Conservation (phyloP, 2,797 vertebrate species). For the Aulostomus chinensis region DNA sequence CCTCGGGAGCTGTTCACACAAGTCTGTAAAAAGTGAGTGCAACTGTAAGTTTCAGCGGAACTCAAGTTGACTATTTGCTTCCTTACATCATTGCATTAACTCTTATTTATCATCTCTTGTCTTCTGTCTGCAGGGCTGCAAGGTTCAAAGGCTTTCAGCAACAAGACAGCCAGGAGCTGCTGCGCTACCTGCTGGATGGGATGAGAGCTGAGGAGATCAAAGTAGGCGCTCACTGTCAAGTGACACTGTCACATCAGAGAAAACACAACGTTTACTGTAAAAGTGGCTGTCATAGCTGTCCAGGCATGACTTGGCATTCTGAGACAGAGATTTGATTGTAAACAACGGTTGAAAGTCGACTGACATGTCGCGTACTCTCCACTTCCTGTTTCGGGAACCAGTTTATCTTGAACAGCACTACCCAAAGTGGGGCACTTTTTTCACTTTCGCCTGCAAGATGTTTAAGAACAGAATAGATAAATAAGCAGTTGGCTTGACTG, state of each 20-base stretch:
- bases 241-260: too few species aligned
- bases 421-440: too few species aligned
- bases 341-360: background rate
- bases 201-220: constrained; percentile 94
- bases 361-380: too few species aligned
- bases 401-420: too few species aligned
- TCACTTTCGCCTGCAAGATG: too few species aligned
- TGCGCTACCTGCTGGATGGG: constrained; percentile 94
- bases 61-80: background rate
- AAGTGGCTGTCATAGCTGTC: too few species aligned
- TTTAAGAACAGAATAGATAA: too few species aligned
- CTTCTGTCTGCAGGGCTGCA: constrained; percentile 80
- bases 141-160: constrained; percentile 97
- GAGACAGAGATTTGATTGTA: background rate
- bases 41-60: background rate
- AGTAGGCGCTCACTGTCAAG: constrained; percentile 51
- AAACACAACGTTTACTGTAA: too few species aligned
- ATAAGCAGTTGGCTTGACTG: too few species aligned
- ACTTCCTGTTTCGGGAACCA: too few species aligned
- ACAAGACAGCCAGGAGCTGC: constrained; percentile 97
- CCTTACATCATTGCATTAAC: background rate
- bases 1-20: constrained; percentile 94
- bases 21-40: constrained; percentile 97
- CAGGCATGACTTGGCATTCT: too few species aligned
- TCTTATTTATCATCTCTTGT: background rate